Conservation (phyloP, 2,888 invertebrate genomes). For the Aleiodes leptofemur region DNA sequence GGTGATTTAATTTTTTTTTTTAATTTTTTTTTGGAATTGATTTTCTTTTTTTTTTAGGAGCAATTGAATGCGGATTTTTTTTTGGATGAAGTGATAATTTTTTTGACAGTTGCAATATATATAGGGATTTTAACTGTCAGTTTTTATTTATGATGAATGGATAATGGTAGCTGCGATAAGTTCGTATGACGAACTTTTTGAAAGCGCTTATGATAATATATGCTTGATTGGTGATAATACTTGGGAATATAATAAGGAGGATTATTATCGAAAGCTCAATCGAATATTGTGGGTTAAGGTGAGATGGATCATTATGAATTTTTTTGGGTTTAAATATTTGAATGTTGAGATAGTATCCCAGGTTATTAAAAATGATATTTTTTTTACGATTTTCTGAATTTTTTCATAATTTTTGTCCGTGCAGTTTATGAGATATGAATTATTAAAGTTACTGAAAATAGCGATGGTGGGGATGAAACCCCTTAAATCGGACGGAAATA, state of each 20-base stretch:
- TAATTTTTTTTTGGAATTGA: background rate
- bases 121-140: constrained; percentile 37
- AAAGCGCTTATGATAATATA: constrained; percentile 70
- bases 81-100: background rate
- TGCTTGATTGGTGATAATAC: constrained; percentile 68
- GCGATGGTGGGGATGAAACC: too few species aligned
- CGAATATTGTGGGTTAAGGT: constrained; percentile 70
- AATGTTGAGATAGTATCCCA: too few species aligned
- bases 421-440: too few species aligned
- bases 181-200: constrained; percentile 67
- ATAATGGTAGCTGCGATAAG: constrained; percentile 68
- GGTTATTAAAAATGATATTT: too few species aligned
- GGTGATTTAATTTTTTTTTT: background rate
- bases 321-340: background rate
- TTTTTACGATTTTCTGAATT: too few species aligned
- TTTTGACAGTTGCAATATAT: constrained; percentile 15
- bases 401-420: too few species aligned
- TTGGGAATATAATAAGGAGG: constrained; percentile 66
- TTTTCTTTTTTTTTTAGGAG: constrained; percentile 12
- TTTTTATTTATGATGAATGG: constrained; percentile 44
- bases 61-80: constrained; percentile 22
- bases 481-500: too few species aligned
- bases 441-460: too few species aligned
- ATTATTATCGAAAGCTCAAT: constrained; percentile 68
- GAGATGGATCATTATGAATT: constrained; percentile 36